These are phyloP conservation scores for Clarias gariepinus DNA, from an alignment of 2,113 vertebrate species.

Conservation along the genomic window DNA sequence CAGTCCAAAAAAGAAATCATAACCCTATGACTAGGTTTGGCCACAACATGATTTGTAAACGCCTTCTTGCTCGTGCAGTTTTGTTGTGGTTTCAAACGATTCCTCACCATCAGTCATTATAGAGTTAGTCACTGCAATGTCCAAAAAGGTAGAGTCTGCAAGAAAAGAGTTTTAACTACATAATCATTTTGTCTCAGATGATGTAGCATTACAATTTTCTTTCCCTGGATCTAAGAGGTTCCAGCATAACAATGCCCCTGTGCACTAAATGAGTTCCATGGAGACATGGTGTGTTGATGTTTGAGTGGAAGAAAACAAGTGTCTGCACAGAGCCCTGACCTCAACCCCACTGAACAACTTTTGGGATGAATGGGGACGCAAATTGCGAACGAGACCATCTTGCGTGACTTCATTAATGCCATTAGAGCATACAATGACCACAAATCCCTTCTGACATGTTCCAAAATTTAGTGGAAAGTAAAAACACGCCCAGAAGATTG, in stretches of 20 bases:
- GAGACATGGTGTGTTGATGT: too few species aligned
- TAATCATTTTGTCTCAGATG: not conserved
- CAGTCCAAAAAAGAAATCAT: conserved; percentile 10
- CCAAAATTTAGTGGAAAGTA: too few species aligned
- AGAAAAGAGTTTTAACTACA: not conserved
- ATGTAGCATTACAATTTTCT: too few species aligned
- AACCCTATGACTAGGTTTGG: not conserved
- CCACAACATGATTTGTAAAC: not conserved
- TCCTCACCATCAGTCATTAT: conserved; percentile 25
- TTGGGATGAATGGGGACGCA: not conserved
- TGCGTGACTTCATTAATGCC: too few species aligned
- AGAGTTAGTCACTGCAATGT: conserved; percentile 14
- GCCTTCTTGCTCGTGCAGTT: not conserved
- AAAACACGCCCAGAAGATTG: too few species aligned
- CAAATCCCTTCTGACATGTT: too few species aligned
- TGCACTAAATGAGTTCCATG: too few species aligned
- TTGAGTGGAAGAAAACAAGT: too few species aligned
- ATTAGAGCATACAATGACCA: too few species aligned
- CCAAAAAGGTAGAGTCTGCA: not conserved
- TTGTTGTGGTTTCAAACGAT: conserved; percentile 22
- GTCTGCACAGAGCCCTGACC: too few species aligned
- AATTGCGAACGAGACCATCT: not conserved
- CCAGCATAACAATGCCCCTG: too few species aligned
- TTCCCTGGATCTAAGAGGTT: too few species aligned
- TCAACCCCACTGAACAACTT: not conserved